phyloP scores from a whole-genome alignment of 2,797 vertebrate genomes.

The Pitangus sulphuratus region DNA sequence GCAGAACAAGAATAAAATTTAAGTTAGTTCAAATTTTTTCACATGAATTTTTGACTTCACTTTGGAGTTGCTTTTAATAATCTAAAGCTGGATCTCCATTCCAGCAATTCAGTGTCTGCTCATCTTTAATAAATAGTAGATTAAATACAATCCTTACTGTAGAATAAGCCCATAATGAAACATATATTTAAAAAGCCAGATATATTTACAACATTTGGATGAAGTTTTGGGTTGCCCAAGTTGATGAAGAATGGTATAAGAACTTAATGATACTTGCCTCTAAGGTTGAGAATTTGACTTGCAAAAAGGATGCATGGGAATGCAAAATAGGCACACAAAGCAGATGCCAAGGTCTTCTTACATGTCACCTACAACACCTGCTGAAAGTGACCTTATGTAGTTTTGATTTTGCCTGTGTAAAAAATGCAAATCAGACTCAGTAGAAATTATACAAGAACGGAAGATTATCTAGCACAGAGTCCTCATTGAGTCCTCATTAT shows the following conservation, averaged over 20 bases:
- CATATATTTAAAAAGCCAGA: background rate
- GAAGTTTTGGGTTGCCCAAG: background rate
- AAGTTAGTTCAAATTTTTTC: background rate
- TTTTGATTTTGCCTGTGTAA: background rate
- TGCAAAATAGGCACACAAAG: background rate
- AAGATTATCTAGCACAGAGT: background rate
- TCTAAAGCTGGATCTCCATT: background rate
- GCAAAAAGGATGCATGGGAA: background rate
- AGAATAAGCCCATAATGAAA: background rate
- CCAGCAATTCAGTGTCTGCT: background rate
- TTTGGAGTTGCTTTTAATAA: background rate
- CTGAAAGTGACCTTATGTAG: conserved; percentile 5
- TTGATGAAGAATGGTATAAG: background rate
- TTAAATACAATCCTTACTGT: background rate
- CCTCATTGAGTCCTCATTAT: background rate
- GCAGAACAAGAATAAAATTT: background rate
- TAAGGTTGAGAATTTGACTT: background rate
- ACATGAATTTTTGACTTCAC: background rate
- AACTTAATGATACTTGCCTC: background rate
- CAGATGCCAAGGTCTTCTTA: background rate
- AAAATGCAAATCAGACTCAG: conserved; percentile 5
- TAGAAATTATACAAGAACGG: background rate
- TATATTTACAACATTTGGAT: background rate
- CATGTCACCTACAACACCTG: background rate
- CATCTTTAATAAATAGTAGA: background rate